Base-by-base conservation (phyloP, 2,113 vertebrate species). In the Macaca mulatta region DNA sequence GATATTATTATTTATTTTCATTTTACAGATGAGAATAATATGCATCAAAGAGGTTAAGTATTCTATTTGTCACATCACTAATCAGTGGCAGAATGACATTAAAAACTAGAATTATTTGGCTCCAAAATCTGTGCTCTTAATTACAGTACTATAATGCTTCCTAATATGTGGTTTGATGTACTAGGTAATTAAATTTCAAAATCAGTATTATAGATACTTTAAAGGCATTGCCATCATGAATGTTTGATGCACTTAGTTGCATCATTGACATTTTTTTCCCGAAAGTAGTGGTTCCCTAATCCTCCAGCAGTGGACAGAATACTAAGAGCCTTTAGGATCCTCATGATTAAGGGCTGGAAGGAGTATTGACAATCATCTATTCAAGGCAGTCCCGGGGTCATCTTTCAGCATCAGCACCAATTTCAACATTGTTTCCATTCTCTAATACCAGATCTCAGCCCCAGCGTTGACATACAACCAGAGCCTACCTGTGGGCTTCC, bases 331-430 rank as follows among this genome's bases (percentile, higher is more conserved):
- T 57, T 7, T 12, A 8, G 43, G 17, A 13, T 11, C 48, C 4
- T 22, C 32, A 1, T 27, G 32, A 10, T 13, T 7, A 10, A 40
- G 40, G 55, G 32, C 6, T 16, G 3, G 43, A 38, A 72, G 27
- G 40, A 18, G 8, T 67, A 43, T 8, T 32, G 6, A 4, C 3
- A 14, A 14, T 17, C 23, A 2, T 11, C 6, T 3, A 2, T 14
- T 74, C 16, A 1, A 25, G 25, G 6, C 23, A 17, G 75, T 4
- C 64, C 10, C 64, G 2, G 23, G 13, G 5, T 32, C 25, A 3
- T 9, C 3, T 25, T 10, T 14, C 30, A 22, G 75, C 9, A 4
- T 17, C 67, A 10, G 48, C 32, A 20, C 27, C 38, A 20, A 17
- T 43, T 22, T 32, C 72, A 8, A 27, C 23, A 17, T 38, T 38